Conservation (phyloP, 2,113 vertebrate species). For the Corythoichthys intestinalis region DNA sequence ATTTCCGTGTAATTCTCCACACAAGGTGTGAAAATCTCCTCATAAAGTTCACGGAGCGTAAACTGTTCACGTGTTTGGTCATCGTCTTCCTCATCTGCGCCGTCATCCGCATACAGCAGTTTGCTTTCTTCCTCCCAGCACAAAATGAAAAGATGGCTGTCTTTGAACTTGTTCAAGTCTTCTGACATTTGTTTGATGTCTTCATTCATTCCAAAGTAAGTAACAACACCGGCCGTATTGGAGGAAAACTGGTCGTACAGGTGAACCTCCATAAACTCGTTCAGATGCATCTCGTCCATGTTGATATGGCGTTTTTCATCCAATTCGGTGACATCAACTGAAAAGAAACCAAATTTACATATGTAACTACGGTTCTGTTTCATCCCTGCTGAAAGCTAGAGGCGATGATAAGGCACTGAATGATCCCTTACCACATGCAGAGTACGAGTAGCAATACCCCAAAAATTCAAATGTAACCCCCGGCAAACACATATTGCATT, state of each 20-base stretch:
- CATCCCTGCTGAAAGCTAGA: no score
- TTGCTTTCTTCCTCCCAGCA: conserved; percentile 75
- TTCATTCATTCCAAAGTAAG: conserved; percentile 72
- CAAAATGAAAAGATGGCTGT: conserved; percentile 76
- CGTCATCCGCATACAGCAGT: not conserved
- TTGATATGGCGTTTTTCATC: conserved; percentile 46
- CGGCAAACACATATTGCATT: no score
- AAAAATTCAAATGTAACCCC: no score
- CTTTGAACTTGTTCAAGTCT: conserved; percentile 52
- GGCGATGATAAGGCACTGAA: no score
- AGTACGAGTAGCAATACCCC: no score
- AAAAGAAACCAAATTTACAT: not conserved
- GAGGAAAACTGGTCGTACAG: conserved; percentile 5
- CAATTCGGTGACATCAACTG: conserved; percentile 42
- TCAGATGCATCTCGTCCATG: conserved; percentile 56
- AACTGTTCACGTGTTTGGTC: rapidly evolving
- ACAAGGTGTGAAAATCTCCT: conserved; percentile 64
- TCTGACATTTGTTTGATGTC: conserved; percentile 59
- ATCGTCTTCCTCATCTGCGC: not conserved
- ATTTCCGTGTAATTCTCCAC: conserved; percentile 51
- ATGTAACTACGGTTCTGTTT: no score
- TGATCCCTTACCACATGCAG: no score
- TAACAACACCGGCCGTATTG: not conserved
- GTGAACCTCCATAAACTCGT: conserved; percentile 59
- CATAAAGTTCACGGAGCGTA: conserved; percentile 35